A percentile compares a stretch with the other conserved stretches of the same genome.
Conservation (phyloP, 2,888 invertebrate genomes). For the Aspidiotus rigidus region DNA sequence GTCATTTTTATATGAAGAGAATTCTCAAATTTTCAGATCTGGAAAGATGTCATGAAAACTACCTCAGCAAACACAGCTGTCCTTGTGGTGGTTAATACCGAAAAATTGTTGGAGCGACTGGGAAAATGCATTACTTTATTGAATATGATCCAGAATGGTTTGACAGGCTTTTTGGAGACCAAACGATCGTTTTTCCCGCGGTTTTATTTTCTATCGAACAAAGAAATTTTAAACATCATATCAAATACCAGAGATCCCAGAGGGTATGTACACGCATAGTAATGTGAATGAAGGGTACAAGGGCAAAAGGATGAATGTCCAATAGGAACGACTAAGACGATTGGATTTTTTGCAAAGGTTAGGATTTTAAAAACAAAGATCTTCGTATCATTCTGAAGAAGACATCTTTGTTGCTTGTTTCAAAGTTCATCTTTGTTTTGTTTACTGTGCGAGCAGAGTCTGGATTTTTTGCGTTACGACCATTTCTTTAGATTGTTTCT, state of each 20-base stretch:
- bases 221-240: slow-evolving; percentile 61
- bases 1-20: not conserved
- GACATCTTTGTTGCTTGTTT: too few relatives aligned
- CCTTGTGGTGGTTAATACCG: slow-evolving; percentile 73
- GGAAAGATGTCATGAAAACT: slow-evolving; percentile 89
- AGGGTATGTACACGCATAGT: slow-evolving; percentile 12
- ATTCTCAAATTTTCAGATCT: slow-evolving; percentile 52
- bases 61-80: slow-evolving; percentile 69
- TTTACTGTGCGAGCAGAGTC: too few relatives aligned
- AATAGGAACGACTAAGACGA: too few relatives aligned
- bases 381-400: too few relatives aligned
- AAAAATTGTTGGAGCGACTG: slow-evolving; percentile 69
- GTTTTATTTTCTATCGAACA: slow-evolving; percentile 73
- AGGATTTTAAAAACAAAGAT: too few relatives aligned
- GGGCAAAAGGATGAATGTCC: too few relatives aligned
- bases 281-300: too few relatives aligned
- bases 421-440: too few relatives aligned
- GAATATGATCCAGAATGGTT: slow-evolving; percentile 80
- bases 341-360: too few relatives aligned
- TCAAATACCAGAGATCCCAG: slow-evolving; percentile 91
- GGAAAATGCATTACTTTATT: slow-evolving; percentile 65
- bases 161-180: slow-evolving; percentile 79
- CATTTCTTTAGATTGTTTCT: too few relatives aligned
- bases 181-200: slow-evolving; percentile 78
- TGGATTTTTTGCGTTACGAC: too few relatives aligned